Evolutionary conservation across 2,888 invertebrate species (phyloP), one percentile per base, ranked within the genome.

Genomic region (Pilophorus perplexus): DNA sequence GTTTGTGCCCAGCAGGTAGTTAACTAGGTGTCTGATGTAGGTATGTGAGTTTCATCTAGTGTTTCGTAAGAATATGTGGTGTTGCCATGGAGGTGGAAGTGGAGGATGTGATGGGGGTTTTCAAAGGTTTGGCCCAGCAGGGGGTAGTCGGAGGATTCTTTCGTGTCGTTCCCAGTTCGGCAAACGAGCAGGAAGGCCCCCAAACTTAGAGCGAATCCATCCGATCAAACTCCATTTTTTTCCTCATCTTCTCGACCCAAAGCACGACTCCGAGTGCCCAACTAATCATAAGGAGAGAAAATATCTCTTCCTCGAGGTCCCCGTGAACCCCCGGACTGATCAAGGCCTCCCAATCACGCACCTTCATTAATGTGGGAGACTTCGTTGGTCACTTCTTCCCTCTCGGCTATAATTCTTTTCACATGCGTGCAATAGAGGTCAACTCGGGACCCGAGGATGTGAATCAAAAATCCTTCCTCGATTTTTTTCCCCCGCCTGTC

Each of bases 341-440:
- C 52, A 52, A 52, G 52, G 52, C 55, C 38, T 38, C 37, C 55
- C 55, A 55, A 55, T 55, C 55, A 55, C 55, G 55, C 38, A 38
- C 38, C 55, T 55, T 55, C 55, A 55, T 55, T 55, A 55, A 55
- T 55, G 55, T 55, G 55, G 38, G 55, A 55, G 55, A 55, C 38
- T 55, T 33, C 55, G 12, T 27, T 37, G 55, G 37, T 55, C 38
- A 38, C 37, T 55, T 55, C 38, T 37, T 28, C 33, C 18, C 6
- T 22, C 55, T 38, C 38, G 14, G 59, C 59, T 59, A 59, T 59
- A 59, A 59, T 59, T 59, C 42, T 33, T 42, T 59, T 59, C 59
- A 59, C 42, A 59, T 59, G 59, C 59, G 59, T 59, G 59, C 59
- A 59, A 59, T 59, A 59, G 59, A 59, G 59, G 59, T 59, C 59